phyloP scores from a whole-genome alignment of 2,797 vertebrate species.

The Xerus rutilus region DNA sequence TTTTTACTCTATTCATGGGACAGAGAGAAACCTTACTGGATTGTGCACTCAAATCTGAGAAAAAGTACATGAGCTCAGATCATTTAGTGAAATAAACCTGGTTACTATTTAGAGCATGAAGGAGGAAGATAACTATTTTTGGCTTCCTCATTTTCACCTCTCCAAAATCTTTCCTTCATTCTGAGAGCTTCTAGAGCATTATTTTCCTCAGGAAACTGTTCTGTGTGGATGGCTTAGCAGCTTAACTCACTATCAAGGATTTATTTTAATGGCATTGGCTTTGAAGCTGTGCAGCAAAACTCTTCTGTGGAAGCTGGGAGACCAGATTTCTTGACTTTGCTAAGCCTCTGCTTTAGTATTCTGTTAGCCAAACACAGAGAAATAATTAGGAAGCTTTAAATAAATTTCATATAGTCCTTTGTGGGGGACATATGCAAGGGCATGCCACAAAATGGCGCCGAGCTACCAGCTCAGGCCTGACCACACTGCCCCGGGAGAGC shows the following conservation, averaged over 20 bases:
- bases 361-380: not conserved
- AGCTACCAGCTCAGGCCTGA: too few species aligned
- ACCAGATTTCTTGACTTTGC: not conserved
- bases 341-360: not conserved
- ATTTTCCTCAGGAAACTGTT: not conserved
- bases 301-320: not conserved
- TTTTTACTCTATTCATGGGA: not conserved
- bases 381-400: not conserved
- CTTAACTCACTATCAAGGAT: not conserved
- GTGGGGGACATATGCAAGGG: too few species aligned
- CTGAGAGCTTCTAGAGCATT: not conserved
- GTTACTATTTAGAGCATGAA: not conserved
- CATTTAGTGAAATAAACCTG: not conserved
- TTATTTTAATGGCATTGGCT: not conserved
- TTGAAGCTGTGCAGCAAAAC: not conserved
- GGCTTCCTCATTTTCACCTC: not conserved
- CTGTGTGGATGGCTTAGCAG: not conserved
- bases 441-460: too few species aligned
- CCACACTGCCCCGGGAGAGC: too few species aligned
- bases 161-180: slow-evolving; percentile 4
- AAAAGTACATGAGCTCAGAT: not conserved
- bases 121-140: not conserved
- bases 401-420: not conserved
- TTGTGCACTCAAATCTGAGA: not conserved
- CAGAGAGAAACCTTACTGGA: not conserved